Conservation (phyloP, 2,113 vertebrate genomes). For the Rhinopomastus cyanomelas region DNA sequence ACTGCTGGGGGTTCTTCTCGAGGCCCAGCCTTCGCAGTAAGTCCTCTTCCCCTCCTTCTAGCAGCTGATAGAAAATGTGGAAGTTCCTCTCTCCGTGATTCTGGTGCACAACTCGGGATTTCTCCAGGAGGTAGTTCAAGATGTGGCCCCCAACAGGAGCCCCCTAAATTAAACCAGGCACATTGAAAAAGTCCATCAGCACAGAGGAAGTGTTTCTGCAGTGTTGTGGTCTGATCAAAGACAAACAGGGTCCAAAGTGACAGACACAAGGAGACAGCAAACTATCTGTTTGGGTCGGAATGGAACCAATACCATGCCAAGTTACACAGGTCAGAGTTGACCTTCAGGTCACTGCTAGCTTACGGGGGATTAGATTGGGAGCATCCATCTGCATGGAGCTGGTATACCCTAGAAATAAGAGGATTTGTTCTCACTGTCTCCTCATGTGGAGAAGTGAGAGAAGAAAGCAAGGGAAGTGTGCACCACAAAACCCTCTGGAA, state of each 20-base stretch:
- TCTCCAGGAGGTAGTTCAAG: conserved; percentile 98
- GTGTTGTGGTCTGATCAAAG: neutral
- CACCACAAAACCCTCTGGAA: neutral
- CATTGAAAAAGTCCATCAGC: neutral
- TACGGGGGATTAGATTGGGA: neutral
- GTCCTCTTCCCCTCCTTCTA: conserved; percentile 95
- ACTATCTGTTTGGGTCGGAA: neutral
- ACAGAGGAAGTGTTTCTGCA: neutral
- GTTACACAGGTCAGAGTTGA: neutral
- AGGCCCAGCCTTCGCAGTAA: conserved; percentile 88
- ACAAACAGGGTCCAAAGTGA: neutral
- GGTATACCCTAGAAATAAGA: neutral
- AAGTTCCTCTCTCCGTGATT: conserved; percentile 97
- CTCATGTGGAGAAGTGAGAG: neutral
- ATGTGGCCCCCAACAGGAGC: conserved; percentile 96
- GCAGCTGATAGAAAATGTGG: conserved; percentile 97
- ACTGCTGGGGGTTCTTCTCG: conserved; percentile 91
- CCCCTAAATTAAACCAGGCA: conserved; percentile 77
- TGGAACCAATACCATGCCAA: neutral
- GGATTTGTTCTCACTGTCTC: neutral
- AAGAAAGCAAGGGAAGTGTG: neutral
- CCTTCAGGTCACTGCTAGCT: neutral
- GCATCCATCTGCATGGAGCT: neutral
- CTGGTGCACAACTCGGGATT: conserved; percentile 96
- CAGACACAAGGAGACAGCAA: neutral